phyloP scores from a whole-genome alignment of 2,113 vertebrate genomes.

The Rallus limicola region DNA sequence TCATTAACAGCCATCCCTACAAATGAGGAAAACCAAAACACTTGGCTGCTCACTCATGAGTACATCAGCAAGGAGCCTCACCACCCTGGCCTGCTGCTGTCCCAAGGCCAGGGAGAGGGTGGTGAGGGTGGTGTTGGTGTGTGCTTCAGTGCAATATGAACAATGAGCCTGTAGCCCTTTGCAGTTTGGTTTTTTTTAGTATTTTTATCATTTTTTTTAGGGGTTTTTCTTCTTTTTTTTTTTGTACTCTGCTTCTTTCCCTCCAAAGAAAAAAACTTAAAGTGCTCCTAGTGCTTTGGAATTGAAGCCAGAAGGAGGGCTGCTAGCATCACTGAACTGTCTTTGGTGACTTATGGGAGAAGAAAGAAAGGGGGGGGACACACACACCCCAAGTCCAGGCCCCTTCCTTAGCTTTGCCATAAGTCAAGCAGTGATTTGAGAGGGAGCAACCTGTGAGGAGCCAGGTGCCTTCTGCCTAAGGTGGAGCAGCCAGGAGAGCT shows the following conservation, averaged over 20 bases:
- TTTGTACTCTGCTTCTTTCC: constrained; percentile 66
- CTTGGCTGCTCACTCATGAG: constrained; percentile 14
- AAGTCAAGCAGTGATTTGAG: background rate
- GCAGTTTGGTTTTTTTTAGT: background rate
- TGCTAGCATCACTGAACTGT: constrained; percentile 23
- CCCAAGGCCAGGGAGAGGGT: constrained; percentile 24
- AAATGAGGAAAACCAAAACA: constrained; percentile 26
- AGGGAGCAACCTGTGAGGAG: background rate
- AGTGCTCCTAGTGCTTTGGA: constrained; percentile 83
- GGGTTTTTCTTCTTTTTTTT: constrained; percentile 1
- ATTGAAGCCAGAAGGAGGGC: constrained; percentile 70
- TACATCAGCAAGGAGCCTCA: constrained; percentile 26
- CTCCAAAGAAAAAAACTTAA: constrained; percentile 71
- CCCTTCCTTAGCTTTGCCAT: background rate
- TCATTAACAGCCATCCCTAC: background rate
- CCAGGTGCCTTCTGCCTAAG: rapidly evolving
- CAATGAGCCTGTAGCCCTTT: constrained; percentile 72
- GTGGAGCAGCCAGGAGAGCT: background rate
- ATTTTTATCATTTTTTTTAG: background rate
- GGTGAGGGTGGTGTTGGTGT: background rate
- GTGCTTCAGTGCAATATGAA: constrained; percentile 76
- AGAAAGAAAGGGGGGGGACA: background rate
- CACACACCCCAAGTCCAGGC: background rate
- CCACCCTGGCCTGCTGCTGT: constrained; percentile 7
- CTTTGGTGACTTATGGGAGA: constrained; percentile 71